These are phyloP conservation scores for Acanthornis magna DNA, from an alignment of 2,797 vertebrate species.

Conservation along the genomic window DNA sequence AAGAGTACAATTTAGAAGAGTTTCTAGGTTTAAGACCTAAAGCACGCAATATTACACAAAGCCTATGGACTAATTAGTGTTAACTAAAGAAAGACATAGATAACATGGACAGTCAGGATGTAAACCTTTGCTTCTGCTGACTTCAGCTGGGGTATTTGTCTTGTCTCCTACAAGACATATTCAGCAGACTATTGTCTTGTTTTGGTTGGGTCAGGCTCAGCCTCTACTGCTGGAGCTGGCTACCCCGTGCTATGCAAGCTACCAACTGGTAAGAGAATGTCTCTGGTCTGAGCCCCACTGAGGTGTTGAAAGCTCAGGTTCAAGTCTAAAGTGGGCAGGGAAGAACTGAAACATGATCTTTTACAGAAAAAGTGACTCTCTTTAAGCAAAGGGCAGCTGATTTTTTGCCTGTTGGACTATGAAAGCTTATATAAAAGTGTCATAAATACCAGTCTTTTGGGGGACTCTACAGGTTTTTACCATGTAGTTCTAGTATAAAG, in stretches of 20 bases:
- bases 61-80: background rate
- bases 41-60: background rate
- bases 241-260: background rate
- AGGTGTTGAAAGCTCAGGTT: background rate
- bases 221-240: background rate
- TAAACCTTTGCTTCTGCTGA: background rate
- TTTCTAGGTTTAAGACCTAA: background rate
- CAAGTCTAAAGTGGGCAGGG: background rate
- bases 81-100: background rate
- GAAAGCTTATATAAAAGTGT: background rate
- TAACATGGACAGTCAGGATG: background rate
- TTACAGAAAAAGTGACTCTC: background rate
- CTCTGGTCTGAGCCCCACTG: background rate
- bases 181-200: background rate
- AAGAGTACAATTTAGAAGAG: background rate
- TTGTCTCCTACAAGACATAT: background rate
- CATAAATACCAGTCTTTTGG: background rate
- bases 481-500: background rate
- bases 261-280: background rate
- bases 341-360: background rate
- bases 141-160: background rate
- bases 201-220: background rate
- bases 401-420: background rate
- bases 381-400: background rate
- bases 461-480: background rate